Conservation (phyloP, 2,797 vertebrate genomes). For the Mus spretus region DNA sequence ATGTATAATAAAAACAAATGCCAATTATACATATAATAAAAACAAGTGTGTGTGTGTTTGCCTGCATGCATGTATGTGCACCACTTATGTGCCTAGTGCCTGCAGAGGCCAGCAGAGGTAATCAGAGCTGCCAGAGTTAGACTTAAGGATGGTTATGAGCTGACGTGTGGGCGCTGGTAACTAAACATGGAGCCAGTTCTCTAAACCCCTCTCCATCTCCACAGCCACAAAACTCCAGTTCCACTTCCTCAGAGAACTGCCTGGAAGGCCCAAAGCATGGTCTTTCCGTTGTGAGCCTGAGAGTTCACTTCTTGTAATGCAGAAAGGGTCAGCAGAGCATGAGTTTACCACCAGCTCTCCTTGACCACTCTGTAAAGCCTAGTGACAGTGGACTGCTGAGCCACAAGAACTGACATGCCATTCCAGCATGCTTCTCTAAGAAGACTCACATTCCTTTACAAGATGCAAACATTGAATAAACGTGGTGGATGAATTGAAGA, state of each 20-base stretch:
- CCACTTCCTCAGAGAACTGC: not conserved
- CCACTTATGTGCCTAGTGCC: not conserved
- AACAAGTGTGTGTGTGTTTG: too few relatives aligned
- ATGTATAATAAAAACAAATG: not conserved
- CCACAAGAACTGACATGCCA: not conserved
- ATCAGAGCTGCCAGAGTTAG: not conserved
- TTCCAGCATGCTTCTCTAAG: not conserved
- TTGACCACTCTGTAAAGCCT: not conserved
- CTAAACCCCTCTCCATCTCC: too few relatives aligned
- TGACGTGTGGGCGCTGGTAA: not conserved
- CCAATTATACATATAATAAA: not conserved
- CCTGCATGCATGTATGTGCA: not conserved
- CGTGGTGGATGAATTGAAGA: not conserved
- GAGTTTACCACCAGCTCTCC: not conserved
- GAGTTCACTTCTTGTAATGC: not conserved
- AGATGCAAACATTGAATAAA: conserved; percentile 22
- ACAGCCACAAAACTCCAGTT: not conserved
- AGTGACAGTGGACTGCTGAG: not conserved
- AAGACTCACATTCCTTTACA: not conserved
- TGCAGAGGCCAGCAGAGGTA: not conserved
- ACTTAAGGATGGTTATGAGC: not conserved
- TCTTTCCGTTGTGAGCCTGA: not conserved
- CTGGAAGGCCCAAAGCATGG: not conserved
- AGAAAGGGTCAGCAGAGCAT: not conserved
- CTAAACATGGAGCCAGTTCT: not conserved